Percentiles rank a stretch among this genome's conserved stretches.
Conservation (phyloP, 2,113 vertebrate genomes). For the Erinaceus europaeus region DNA sequence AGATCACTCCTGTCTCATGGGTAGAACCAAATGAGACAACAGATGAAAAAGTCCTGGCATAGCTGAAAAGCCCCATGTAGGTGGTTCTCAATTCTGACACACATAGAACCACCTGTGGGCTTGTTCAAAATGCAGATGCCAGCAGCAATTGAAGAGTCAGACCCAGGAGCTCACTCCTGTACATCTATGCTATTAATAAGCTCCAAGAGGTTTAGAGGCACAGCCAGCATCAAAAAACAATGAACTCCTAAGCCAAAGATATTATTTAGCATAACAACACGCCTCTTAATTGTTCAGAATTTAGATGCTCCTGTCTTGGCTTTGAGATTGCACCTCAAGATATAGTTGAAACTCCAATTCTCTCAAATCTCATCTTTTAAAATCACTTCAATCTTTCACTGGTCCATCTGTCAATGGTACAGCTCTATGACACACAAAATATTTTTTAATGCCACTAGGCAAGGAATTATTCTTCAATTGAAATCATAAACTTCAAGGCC, state of each 20-base stretch:
- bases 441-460: constrained; percentile 21
- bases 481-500: constrained; percentile 57
- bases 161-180: neutral
- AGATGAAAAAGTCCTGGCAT: neutral
- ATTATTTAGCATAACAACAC: neutral
- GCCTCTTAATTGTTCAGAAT: neutral
- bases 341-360: neutral
- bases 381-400: constrained; percentile 4
- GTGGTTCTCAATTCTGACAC: neutral
- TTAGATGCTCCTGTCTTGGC: neutral
- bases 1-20: neutral
- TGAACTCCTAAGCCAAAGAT: neutral
- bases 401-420: neutral
- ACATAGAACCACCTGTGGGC: neutral
- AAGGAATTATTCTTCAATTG: constrained; percentile 47
- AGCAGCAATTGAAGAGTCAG: neutral
- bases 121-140: neutral
- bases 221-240: neutral
- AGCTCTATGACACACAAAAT: constrained; percentile 23
- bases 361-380: neutral
- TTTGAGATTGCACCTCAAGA: constrained; percentile 8
- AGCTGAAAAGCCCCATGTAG: neutral
- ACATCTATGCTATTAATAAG: neutral
- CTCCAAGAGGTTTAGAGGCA: neutral
- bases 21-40: neutral